phyloP scores from a whole-genome alignment of 2,797 vertebrate species.

The Myripristis jacobus region DNA sequence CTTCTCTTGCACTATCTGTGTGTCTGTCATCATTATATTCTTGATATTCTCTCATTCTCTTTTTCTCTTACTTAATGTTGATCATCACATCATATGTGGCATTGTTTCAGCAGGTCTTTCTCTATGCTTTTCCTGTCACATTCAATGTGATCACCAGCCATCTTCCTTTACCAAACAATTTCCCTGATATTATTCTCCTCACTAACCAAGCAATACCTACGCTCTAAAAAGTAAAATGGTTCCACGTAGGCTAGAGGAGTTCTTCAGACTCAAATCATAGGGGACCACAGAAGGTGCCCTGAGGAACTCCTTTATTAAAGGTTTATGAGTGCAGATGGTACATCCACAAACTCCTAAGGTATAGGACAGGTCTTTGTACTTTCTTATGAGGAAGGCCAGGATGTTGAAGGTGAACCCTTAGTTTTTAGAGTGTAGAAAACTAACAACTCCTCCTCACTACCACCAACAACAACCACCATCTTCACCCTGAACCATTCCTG shows the following conservation, averaged over 20 bases:
- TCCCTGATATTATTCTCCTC: not conserved
- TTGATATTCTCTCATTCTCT: not conserved
- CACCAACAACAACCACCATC: constrained; percentile 14
- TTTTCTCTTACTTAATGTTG: constrained; percentile 12
- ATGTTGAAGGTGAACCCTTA: not conserved
- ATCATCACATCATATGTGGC: constrained; percentile 19
- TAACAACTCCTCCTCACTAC: constrained; percentile 9
- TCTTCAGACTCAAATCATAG: not conserved
- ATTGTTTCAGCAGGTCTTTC: constrained; percentile 55
- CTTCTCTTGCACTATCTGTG: not conserved
- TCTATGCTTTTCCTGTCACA: constrained; percentile 38
- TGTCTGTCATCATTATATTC: too few species aligned
- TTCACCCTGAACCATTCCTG: constrained; percentile 3
- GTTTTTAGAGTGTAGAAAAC: constrained; percentile 67
- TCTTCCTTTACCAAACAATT: constrained; percentile 12
- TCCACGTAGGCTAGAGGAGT: not conserved
- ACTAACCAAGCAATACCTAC: constrained; percentile 47
- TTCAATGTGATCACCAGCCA: constrained; percentile 15
- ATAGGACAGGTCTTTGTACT: too few species aligned
- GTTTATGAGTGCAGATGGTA: not conserved
- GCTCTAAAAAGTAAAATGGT: constrained; percentile 47
- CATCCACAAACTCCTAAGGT: not conserved
- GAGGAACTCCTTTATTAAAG: not conserved
- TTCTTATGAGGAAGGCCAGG: not conserved
- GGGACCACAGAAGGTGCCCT: constrained; percentile 6